Percentiles rank a stretch among this genome's conserved stretches.
Conservation (phyloP, 2,888 invertebrate species). For the Apocheima hispidaria region DNA sequence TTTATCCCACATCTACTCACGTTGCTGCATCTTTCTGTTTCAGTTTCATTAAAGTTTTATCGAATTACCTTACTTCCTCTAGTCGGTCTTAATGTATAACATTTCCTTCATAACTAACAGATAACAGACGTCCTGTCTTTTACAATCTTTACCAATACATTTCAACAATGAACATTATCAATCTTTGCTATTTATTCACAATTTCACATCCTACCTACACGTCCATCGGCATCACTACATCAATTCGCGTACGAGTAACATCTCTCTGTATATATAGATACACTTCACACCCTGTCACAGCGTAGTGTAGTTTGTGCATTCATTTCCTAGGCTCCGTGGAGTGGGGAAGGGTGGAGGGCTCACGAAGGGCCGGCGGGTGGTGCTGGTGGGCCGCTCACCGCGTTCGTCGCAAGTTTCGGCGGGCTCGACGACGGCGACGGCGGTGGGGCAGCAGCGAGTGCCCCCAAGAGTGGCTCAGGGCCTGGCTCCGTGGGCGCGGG, state of each 20-base stretch:
- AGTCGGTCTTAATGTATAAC: constrained; percentile 54
- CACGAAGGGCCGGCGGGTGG: constrained; percentile 57
- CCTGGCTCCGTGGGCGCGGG: constrained; percentile 47
- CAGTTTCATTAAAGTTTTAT: constrained; percentile 16
- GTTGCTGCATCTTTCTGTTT: constrained; percentile 15
- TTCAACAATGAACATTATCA: constrained; percentile 81
- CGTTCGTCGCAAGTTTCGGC: neutral
- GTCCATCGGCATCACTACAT: constrained; percentile 64
- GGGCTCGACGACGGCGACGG: constrained; percentile 4
- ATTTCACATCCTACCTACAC: constrained; percentile 79
- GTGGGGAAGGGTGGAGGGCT: constrained; percentile 43
- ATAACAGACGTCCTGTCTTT: constrained; percentile 71
- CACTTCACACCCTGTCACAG: constrained; percentile 60
- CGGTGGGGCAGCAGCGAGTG: constrained; percentile 40
- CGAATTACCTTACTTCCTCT: constrained; percentile 67
- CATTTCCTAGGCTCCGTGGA: constrained; percentile 44
- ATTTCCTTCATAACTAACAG: constrained; percentile 55
- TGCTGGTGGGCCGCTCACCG: constrained; percentile 12
- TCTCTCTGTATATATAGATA: constrained; percentile 52
- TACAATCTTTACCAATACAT: constrained; percentile 67
- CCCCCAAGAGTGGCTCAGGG: constrained; percentile 48
- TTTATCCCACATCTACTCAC: constrained; percentile 20
- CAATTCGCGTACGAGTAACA: constrained; percentile 56
- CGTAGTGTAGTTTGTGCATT: constrained; percentile 51
- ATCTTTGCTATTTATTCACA: constrained; percentile 75